These are phyloP conservation scores for Pterophyllum scalare DNA, from an alignment of 2,113 vertebrate genomes.

Conservation along the genomic window DNA sequence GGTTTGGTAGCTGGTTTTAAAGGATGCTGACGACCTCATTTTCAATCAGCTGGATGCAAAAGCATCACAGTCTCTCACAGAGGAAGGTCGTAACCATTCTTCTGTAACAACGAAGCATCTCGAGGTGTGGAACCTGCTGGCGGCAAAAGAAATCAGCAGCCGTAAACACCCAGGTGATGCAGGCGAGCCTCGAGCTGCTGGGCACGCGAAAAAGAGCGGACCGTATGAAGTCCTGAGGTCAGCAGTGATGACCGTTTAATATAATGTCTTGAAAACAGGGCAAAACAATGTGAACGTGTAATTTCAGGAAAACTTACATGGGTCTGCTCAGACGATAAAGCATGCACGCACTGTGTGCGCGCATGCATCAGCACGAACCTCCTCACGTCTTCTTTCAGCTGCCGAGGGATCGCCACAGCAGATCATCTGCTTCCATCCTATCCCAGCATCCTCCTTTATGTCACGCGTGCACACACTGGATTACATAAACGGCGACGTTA, in stretches of 20 bases:
- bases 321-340: background rate
- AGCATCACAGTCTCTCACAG: background rate
- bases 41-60: background rate
- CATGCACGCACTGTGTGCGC: background rate
- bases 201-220: no score
- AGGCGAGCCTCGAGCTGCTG: no score
- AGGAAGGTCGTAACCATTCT: background rate
- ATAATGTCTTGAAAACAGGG: background rate
- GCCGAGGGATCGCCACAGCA: no score
- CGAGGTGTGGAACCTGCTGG: background rate
- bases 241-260: background rate
- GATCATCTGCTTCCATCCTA: no score
- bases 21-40: background rate
- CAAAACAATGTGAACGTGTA: background rate
- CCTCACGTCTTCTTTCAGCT: no score
- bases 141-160: background rate
- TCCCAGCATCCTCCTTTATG: no score
- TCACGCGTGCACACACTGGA: no score
- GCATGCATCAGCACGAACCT: no score
- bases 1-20: background rate
- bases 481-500: background rate
- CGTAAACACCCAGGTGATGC: no score
- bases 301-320: background rate
- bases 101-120: fast-evolving
- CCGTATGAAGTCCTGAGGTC: background rate